A percentile compares a stretch with the other conserved stretches of the same genome.
These are phyloP conservation scores for Thunnus thynnus DNA, from an alignment of 2,113 vertebrate species.

Conservation along the genomic window DNA sequence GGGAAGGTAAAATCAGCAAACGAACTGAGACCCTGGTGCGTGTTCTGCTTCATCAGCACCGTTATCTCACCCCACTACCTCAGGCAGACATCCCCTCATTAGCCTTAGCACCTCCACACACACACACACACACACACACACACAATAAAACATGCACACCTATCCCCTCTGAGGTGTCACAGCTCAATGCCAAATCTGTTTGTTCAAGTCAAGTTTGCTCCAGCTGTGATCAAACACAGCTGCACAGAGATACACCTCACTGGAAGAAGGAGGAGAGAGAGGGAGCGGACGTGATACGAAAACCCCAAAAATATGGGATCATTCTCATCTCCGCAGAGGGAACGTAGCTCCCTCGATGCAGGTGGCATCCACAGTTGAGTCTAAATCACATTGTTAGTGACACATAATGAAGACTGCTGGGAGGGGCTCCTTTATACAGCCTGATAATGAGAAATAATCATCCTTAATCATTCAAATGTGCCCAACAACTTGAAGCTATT, in stretches of 20 bases:
- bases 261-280: not conserved
- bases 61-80: conserved; percentile 15
- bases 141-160: not conserved
- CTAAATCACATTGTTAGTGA: not conserved
- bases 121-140: not conserved
- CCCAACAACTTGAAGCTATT: not conserved
- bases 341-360: not conserved
- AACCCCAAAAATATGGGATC: not conserved
- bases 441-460: conserved; percentile 28
- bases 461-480: conserved; percentile 4
- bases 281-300: not conserved
- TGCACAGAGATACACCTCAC: not conserved
- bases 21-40: not conserved
- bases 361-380: not conserved
- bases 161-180: not conserved
- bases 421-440: conserved; percentile 3
- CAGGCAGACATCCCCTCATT: not conserved
- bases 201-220: conserved; percentile 38
- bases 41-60: conserved; percentile 29
- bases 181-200: conserved; percentile 16
- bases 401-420: not conserved
- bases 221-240: conserved; percentile 1
- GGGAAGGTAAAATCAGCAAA: not conserved
- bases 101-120: not conserved
- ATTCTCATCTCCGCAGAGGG: no score